These are phyloP conservation scores for Choloepus hoffmanni DNA, from an alignment of 2,113 vertebrate genomes.

Conservation along the genomic window DNA sequence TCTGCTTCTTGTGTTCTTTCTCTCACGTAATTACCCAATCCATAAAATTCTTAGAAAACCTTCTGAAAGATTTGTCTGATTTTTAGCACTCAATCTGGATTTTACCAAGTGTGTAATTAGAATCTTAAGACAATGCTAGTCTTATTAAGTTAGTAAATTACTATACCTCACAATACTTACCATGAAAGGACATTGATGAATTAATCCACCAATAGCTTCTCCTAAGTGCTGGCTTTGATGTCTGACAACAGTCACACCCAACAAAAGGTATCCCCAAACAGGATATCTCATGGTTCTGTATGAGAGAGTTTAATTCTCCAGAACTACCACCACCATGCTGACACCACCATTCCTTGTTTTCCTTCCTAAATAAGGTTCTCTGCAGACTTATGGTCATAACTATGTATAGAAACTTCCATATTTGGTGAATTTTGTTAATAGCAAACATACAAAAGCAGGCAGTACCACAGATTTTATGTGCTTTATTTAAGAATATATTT, in stretches of 20 bases:
- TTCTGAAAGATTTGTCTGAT: not conserved
- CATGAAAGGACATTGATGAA: not conserved
- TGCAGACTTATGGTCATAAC: not conserved
- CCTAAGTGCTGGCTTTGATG: not conserved
- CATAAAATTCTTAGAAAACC: conserved; percentile 2
- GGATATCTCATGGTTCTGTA: not conserved
- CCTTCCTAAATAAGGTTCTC: not conserved
- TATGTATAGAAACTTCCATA: not conserved
- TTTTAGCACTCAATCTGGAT: not conserved
- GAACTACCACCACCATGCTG: not conserved
- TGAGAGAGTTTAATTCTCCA: not conserved
- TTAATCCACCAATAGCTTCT: conserved; percentile 35
- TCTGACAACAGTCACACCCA: not conserved
- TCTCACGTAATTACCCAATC: not conserved
- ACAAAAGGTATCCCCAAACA: not conserved
- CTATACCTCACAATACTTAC: not conserved
- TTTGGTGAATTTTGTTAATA: conserved; percentile 11
- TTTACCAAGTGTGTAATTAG: not conserved
- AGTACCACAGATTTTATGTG: not conserved
- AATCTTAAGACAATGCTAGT: not conserved
- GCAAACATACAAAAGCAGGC: not conserved
- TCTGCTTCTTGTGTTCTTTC: not conserved
- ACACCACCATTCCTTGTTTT: not conserved
- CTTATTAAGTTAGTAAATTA: conserved; percentile 40
- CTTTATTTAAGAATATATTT: not conserved